Percentiles rank a stretch among this genome's conserved stretches.
Evolutionary conservation across 2,888 invertebrate species (phyloP).

Genomic region (Erebia aethiops): DNA sequence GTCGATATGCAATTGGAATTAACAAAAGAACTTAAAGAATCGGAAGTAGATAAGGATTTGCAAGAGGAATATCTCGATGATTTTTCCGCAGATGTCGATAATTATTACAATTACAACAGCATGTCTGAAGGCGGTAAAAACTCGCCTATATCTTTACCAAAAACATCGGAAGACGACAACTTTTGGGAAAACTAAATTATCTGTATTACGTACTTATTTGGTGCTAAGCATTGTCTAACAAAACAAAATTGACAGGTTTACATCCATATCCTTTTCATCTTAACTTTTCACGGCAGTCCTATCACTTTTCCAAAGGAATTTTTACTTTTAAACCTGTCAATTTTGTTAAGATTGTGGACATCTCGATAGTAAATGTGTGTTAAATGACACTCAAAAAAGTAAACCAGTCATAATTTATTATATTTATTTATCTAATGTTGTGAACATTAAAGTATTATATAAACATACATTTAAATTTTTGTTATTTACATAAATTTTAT

Average conservation of each 20-base stretch:
- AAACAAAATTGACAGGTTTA: too few relatives aligned
- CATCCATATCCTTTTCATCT: too few relatives aligned
- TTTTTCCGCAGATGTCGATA: slow-evolving; percentile 64
- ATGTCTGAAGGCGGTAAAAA: slow-evolving; percentile 52
- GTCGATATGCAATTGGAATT: slow-evolving; percentile 49
- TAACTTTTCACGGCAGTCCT: too few relatives aligned
- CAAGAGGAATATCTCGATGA: slow-evolving; percentile 56
- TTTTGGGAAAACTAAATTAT: slow-evolving; percentile 64
- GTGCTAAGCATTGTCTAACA: too few relatives aligned
- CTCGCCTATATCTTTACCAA: slow-evolving; percentile 61
- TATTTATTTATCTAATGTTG: slow-evolving; percentile 62
- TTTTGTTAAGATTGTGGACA: slow-evolving; percentile 45
- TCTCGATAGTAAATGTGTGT: slow-evolving; percentile 43
- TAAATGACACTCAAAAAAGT: slow-evolving; percentile 25
- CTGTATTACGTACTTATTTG: too few relatives aligned
- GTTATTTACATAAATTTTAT: slow-evolving; percentile 47
- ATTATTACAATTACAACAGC: slow-evolving; percentile 64
- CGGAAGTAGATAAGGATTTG: slow-evolving; percentile 45
- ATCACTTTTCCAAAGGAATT: too few relatives aligned
- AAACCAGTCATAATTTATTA: slow-evolving; percentile 71
- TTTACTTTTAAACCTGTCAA: too few relatives aligned
- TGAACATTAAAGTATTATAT: slow-evolving; percentile 63
- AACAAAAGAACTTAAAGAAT: slow-evolving; percentile 47
- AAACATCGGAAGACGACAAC: slow-evolving; percentile 63
- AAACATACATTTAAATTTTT: slow-evolving; percentile 37